Percentiles rank a stretch among this genome's conserved stretches.
phyloP scores from a whole-genome alignment of 2,797 vertebrate genomes.

The Lepilemur septentrionalis region DNA sequence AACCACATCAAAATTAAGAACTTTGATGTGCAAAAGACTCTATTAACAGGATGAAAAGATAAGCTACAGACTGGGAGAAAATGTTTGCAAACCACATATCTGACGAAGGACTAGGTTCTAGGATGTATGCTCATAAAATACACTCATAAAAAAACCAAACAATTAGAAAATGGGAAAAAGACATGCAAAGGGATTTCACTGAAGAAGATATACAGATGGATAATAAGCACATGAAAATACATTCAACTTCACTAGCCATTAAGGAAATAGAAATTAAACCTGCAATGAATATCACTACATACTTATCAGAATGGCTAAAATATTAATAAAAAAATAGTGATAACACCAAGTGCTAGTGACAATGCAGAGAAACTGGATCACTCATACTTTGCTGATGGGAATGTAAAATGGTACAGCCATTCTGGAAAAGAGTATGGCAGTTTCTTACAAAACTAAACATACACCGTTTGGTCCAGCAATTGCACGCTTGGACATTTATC shows the following conservation, averaged over 20 bases:
- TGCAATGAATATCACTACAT: background rate
- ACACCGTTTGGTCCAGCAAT: background rate
- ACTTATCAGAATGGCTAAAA: background rate
- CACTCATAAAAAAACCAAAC: background rate
- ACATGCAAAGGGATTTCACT: background rate
- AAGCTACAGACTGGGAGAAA: background rate
- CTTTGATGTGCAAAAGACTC: background rate
- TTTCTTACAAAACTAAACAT: slow-evolving; percentile 7
- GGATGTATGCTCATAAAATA: background rate
- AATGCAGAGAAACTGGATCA: background rate
- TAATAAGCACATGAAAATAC: background rate
- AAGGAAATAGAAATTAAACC: slow-evolving; percentile 2
- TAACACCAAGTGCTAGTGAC: background rate
- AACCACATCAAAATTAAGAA: background rate
- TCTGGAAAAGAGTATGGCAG: background rate
- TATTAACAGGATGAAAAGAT: background rate
- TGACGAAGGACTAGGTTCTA: background rate
- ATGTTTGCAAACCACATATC: background rate
- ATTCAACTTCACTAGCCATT: background rate
- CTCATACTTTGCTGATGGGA: background rate
- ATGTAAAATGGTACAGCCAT: background rate
- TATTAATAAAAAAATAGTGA: background rate
- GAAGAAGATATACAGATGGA: background rate
- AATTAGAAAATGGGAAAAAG: background rate
- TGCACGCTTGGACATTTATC: background rate